Evolutionary conservation across 2,797 vertebrate species (phyloP).

Genomic region (Danio choprae): DNA sequence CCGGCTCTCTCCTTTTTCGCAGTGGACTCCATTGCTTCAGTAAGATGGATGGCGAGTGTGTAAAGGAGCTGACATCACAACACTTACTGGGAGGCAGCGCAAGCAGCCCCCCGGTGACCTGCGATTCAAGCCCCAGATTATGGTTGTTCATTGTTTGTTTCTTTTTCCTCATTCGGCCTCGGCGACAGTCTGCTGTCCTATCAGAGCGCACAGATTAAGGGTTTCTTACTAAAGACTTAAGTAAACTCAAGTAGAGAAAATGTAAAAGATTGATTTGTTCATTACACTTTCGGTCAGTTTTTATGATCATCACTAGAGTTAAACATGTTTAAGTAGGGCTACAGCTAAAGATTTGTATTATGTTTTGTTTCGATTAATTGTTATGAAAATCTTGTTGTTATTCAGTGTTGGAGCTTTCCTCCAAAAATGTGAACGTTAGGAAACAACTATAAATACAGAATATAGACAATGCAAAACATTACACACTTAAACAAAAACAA

Average conservation of each 20-base stretch:
- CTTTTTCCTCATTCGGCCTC: constrained; percentile 45
- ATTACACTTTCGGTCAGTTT: background rate
- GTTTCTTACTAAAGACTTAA: too few species aligned
- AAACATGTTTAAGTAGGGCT: background rate
- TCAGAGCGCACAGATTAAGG: constrained; percentile 37
- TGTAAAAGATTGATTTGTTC: background rate
- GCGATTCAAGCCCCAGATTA: constrained; percentile 75
- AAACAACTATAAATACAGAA: too few species aligned
- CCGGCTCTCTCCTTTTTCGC: constrained; percentile 53
- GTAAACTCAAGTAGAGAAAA: background rate
- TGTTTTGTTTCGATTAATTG: too few species aligned
- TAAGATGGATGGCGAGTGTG: constrained; percentile 70
- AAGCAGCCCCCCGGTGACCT: constrained; percentile 70
- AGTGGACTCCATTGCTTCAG: constrained; percentile 56
- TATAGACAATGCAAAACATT: too few species aligned
- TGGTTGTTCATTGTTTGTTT: constrained; percentile 69
- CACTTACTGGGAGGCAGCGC: constrained; percentile 71
- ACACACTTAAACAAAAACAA: too few species aligned
- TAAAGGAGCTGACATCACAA: constrained; percentile 75
- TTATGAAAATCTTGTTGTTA: too few species aligned
- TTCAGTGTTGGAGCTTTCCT: too few species aligned
- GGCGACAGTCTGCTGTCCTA: constrained; percentile 36
- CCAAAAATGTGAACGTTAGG: too few species aligned
- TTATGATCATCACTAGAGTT: background rate
- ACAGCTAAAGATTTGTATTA: too few species aligned